Percentiles rank a stretch among this genome's conserved stretches.
Evolutionary conservation across 2,797 vertebrate species (phyloP).

Genomic region (Anabas testudineus): DNA sequence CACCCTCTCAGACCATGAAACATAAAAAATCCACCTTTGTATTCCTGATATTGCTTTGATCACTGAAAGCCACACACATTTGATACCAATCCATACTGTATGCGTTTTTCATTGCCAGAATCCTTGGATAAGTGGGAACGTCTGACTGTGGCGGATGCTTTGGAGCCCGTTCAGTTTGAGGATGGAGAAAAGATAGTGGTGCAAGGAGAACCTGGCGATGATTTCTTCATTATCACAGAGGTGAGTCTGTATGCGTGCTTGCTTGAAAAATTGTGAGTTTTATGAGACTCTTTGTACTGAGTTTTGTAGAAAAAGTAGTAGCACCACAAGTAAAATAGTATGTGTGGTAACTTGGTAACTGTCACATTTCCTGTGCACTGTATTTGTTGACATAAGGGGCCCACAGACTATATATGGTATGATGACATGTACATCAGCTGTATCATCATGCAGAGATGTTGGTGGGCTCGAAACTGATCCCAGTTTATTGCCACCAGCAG

Average conservation of each 20-base stretch:
- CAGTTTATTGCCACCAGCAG: conserved; percentile 64
- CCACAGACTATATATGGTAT: background rate
- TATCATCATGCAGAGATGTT: conserved; percentile 55
- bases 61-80: conserved; percentile 14
- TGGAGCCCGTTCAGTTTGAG: conserved; percentile 98
- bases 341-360: conserved; percentile 5
- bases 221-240: conserved; percentile 96
- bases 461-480: conserved; percentile 57
- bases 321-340: background rate
- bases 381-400: conserved; percentile 29
- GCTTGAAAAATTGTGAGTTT: background rate
- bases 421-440: conserved; percentile 5
- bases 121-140: conserved; percentile 99
- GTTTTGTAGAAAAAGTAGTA: background rate
- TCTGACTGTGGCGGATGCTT: conserved; percentile 94
- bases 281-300: background rate
- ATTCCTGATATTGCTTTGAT: background rate
- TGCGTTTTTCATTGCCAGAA: conserved; percentile 80
- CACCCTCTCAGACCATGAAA: conserved; percentile 15
- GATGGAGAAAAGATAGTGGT: conserved; percentile 99
- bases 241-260: conserved; percentile 35
- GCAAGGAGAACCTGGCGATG: conserved; percentile 96
- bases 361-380: conserved; percentile 44
- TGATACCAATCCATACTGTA: conserved; percentile 10
- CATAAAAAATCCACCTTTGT: background rate